Evolutionary conservation across 2,113 vertebrate species (phyloP).

Genomic region (Sciurus niger): DNA sequence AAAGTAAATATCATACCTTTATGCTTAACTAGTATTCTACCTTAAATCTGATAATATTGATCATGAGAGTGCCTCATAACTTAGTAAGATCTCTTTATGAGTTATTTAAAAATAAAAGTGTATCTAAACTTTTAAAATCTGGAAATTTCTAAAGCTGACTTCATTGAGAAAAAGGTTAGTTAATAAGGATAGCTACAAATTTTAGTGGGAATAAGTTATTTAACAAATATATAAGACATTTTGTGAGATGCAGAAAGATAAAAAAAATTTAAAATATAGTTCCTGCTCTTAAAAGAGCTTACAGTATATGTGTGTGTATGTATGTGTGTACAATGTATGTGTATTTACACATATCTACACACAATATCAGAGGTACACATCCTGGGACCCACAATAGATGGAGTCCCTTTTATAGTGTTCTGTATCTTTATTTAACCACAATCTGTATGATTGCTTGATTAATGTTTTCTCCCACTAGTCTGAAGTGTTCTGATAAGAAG

Average conservation of each 20-base stretch:
- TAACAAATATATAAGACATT: not conserved
- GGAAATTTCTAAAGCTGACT: not conserved
- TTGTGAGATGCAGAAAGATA: not conserved
- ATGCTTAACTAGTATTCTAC: constrained; percentile 30
- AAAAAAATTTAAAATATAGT: not conserved
- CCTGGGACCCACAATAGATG: not conserved
- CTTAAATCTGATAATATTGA: constrained; percentile 42
- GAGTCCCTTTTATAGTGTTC: not conserved
- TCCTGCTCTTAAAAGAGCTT: not conserved
- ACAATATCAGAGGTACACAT: too few species aligned
- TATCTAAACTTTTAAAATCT: not conserved
- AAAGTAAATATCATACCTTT: constrained; percentile 30
- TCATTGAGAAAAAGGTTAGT: constrained; percentile 44
- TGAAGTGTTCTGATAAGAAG: not conserved
- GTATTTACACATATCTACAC: too few species aligned
- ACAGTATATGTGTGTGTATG: not conserved
- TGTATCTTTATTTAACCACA: not conserved
- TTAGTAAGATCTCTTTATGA: constrained; percentile 43
- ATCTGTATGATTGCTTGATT: not conserved
- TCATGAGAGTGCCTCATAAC: not conserved
- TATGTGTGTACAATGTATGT: too few species aligned
- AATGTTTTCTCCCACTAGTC: not conserved
- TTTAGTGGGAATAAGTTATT: not conserved
- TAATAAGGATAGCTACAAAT: not conserved
- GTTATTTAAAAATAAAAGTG: constrained; percentile 61